Evolutionary conservation across 2,113 vertebrate genomes (phyloP).

Genomic region (Melozone crissalis): DNA sequence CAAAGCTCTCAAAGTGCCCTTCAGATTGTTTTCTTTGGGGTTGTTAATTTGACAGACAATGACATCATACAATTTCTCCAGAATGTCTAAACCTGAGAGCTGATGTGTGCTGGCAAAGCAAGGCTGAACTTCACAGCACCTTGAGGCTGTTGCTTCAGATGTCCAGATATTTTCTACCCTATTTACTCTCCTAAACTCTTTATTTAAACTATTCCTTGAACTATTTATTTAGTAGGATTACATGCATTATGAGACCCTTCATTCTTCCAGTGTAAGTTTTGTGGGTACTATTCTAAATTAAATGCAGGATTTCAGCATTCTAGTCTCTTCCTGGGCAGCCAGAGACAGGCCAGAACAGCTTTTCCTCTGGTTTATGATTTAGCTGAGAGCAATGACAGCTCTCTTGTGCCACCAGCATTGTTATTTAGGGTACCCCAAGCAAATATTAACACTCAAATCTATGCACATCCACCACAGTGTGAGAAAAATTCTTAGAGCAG

Average conservation of each 20-base stretch:
- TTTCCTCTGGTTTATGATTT: background rate
- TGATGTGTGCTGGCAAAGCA: background rate
- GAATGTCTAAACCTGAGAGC: background rate
- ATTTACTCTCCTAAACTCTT: background rate
- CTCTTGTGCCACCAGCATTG: background rate
- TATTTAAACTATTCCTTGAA: background rate
- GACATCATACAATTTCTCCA: background rate
- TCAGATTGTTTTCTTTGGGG: background rate
- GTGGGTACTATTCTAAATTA: background rate
- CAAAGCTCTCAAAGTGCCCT: background rate
- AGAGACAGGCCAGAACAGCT: background rate
- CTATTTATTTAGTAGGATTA: background rate
- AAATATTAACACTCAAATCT: background rate
- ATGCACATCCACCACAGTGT: accelerated
- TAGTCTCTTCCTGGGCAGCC: background rate
- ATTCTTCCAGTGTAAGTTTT: background rate
- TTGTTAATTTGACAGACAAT: background rate
- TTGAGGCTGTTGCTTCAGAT: background rate
- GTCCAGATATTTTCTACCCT: background rate
- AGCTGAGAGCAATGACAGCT: background rate
- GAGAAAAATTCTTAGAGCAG: background rate
- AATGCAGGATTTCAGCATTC: background rate
- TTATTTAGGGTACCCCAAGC: background rate
- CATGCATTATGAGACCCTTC: background rate
- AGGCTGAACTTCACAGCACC: background rate